Evolutionary conservation across 2,888 invertebrate species (phyloP).

Genomic region (Petrolisthes manimaculis): DNA sequence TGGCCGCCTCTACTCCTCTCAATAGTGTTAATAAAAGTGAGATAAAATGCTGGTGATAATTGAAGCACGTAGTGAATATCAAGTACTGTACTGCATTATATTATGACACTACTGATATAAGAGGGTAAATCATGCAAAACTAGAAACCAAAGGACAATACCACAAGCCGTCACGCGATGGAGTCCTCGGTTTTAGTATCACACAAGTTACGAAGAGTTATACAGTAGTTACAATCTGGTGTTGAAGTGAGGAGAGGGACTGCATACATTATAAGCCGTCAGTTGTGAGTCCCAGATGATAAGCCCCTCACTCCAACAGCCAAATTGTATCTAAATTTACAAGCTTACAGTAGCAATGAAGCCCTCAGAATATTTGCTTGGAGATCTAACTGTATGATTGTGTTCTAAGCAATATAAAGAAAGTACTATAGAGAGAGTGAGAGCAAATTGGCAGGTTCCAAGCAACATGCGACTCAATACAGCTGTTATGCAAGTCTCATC

Average conservation of each 20-base stretch:
- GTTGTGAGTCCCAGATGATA: constrained; percentile 24
- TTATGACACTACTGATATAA: no score
- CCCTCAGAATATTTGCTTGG: background rate
- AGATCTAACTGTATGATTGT: background rate
- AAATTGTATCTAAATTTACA: background rate
- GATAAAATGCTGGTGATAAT: background rate
- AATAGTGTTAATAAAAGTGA: background rate
- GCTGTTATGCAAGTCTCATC: constrained; percentile 54
- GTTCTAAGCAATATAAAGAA: no score
- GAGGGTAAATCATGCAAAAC: no score
- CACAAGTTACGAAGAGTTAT: background rate
- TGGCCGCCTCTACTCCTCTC: background rate
- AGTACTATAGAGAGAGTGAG: constrained; percentile 34
- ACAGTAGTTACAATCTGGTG: background rate
- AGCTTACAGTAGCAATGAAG: background rate
- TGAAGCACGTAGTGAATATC: no score
- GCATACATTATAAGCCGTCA: constrained; percentile 25
- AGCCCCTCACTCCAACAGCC: constrained; percentile 12
- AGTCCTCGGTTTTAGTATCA: no score
- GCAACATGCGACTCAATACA: constrained; percentile 41
- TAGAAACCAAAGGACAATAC: no score
- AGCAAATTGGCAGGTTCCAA: constrained; percentile 39
- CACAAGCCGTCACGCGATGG: no score
- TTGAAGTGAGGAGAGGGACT: constrained; percentile 24
- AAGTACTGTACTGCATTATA: no score